A percentile compares a stretch with the other conserved stretches of the same genome.
Evolutionary conservation across 2,113 vertebrate species (phyloP).

Genomic region (Alligator sinensis): DNA sequence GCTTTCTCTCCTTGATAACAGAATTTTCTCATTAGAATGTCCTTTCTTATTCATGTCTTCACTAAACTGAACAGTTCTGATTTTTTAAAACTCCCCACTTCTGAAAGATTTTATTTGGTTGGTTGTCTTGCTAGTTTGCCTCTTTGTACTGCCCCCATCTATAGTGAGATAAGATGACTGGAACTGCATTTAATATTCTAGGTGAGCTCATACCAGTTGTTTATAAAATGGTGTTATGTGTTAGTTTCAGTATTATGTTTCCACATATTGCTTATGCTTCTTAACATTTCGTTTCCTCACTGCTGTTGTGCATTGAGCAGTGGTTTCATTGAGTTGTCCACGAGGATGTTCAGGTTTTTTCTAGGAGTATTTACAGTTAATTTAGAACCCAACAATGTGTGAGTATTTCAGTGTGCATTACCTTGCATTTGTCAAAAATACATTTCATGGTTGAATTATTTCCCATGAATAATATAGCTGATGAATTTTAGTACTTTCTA

Average conservation of each 20-base stretch:
- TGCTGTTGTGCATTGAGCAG: not conserved
- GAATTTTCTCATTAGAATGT: not conserved
- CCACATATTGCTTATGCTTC: not conserved
- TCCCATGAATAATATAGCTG: conserved; percentile 9
- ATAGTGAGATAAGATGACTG: not conserved
- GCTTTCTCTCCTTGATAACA: not conserved
- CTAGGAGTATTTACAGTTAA: not conserved
- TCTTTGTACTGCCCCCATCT: not conserved
- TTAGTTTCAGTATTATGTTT: not conserved
- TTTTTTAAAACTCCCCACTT: not conserved
- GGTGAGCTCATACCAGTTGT: not conserved
- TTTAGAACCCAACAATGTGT: not conserved
- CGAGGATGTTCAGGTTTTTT: not conserved
- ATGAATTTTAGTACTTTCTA: not conserved
- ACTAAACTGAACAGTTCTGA: not conserved
- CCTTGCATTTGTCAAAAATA: not conserved
- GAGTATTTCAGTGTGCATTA: not conserved
- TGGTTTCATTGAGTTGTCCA: not conserved
- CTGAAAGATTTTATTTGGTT: not conserved
- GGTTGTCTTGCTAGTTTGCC: not conserved
- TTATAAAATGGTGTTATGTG: not conserved
- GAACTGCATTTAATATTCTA: conserved; percentile 15
- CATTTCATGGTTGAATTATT: not conserved
- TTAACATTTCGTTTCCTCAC: not conserved
- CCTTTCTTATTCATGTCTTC: not conserved